Conservation (phyloP, 2,797 vertebrate genomes). For the Toxotes lorentzi region DNA sequence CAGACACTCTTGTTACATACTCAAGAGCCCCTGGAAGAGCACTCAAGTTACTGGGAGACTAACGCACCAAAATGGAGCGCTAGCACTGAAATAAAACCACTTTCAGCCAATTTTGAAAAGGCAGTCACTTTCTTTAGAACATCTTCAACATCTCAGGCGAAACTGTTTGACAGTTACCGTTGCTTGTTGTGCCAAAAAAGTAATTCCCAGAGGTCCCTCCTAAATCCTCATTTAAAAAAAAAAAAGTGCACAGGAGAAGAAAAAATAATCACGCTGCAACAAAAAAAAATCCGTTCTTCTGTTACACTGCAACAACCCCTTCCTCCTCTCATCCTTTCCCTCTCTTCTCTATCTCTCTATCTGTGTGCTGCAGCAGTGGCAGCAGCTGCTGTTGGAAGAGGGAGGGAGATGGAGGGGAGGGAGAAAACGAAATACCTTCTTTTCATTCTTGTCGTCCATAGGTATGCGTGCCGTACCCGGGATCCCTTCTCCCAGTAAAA, state of each 20-base stretch:
- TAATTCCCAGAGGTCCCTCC: conserved; percentile 52
- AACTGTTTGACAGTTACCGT: conserved; percentile 69
- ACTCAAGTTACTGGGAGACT: conserved; percentile 76
- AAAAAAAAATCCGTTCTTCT: conserved; percentile 69
- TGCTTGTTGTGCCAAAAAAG: conserved; percentile 49
- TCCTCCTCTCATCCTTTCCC: conserved; percentile 59
- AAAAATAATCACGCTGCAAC: conserved; percentile 50
- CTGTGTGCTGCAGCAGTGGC: conserved; percentile 67
- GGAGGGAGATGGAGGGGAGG: conserved; percentile 59
- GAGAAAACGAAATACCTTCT: conserved; percentile 91
- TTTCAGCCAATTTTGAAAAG: conserved; percentile 53
- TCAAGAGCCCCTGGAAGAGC: conserved; percentile 73
- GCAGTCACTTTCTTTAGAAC: conserved; percentile 47
- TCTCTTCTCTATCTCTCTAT: conserved; percentile 66
- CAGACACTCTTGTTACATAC: conserved; percentile 74
- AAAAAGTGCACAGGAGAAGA: conserved; percentile 38
- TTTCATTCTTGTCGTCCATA: conserved; percentile 95
- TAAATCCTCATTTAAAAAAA: conserved; percentile 56
- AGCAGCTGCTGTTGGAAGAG: conserved; percentile 65
- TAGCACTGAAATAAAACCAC: conserved; percentile 53
- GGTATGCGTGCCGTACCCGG: conserved; percentile 92
- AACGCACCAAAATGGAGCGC: conserved; percentile 41
- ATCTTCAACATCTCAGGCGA: conserved; percentile 44
- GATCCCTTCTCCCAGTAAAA: conserved; percentile 98
- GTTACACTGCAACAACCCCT: conserved; percentile 66